Evolutionary conservation across 2,888 invertebrate species (phyloP), one percentile per base, ranked within the genome.

Genomic region (Endotricha flammealis): DNA sequence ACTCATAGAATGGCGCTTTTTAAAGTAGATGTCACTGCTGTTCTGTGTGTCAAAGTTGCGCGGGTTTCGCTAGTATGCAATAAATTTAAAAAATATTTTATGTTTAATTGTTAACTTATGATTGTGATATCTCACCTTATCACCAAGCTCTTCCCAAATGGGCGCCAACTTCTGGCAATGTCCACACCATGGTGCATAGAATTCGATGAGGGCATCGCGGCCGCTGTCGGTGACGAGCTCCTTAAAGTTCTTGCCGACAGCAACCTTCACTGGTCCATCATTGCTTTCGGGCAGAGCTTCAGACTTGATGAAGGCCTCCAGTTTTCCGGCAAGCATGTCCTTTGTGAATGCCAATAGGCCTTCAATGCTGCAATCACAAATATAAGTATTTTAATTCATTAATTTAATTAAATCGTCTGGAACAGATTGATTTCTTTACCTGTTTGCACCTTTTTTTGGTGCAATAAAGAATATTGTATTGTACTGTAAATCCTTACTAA

Each of bases 121-220:
- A n/a, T n/a, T n/a, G n/a, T n/a, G n/a, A n/a, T n/a, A n/a, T n/a
- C 46, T 49, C 68, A 92, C 91, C 87, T 95, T 95, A 39, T 93
- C 92, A 23, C 95, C 99, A 17, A 99, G 88, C 78, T 99, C 98
- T 41, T 98, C 98, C 80, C 90, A 99, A 36, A 95, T 89, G 11
- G 99, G 99, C 1, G 95, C 90, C 30, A 99, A 89, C 76, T 95
- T 95, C 85, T 99, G 99, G 88, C 99, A 99, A 70, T 99, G 99
- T 51, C 99, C 98, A 75, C 97, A 98, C 98, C 98, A 99, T 1
- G 98, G 98, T 20, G 99, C 99, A 79, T 99, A 99, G 88, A 99
- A 99, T 86, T 99, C 99, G 52, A 99, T 90, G 27, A 99, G 89
- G 2, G 96, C 95, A 73, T 99, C 99, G 67, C 96, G 94, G 17